Conservation (phyloP, 2,113 vertebrate genomes). For the Nicator chloris region DNA sequence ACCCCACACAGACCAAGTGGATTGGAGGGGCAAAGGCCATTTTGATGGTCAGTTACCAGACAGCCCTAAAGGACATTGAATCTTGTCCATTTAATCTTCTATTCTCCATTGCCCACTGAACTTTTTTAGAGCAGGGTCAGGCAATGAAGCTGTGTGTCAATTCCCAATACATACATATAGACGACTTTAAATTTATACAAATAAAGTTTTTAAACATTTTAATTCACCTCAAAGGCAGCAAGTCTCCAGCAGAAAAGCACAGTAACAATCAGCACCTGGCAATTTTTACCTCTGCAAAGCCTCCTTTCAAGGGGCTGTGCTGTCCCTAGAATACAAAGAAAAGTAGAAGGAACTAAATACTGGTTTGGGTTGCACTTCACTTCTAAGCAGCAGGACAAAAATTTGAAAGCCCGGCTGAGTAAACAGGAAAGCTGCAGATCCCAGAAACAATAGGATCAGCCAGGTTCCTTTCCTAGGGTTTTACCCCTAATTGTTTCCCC, state of each 20-base stretch:
- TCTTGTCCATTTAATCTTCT: neutral
- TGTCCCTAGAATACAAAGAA: neutral
- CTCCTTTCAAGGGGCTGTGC: neutral
- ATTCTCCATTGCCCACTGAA: fast-evolving
- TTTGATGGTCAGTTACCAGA: neutral
- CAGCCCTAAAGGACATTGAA: neutral
- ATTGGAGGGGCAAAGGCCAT: neutral
- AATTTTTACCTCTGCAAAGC: neutral
- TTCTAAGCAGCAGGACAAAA: neutral
- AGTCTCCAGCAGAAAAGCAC: neutral
- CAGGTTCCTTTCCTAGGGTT: constrained; percentile 5
- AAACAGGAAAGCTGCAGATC: constrained; percentile 40
- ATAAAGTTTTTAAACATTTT: neutral
- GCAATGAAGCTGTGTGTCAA: neutral
- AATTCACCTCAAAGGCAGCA: neutral
- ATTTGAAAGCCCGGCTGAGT: neutral
- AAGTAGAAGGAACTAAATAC: neutral
- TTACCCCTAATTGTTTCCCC: neutral
- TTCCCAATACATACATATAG: neutral
- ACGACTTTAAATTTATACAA: neutral
- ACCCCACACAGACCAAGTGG: fast-evolving
- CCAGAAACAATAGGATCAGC: constrained; percentile 19
- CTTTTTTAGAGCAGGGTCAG: neutral
- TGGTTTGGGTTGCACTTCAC: neutral
- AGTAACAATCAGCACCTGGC: neutral